These are phyloP conservation scores for Dallia pectoralis DNA, from an alignment of 2,797 vertebrate species.

Conservation along the genomic window DNA sequence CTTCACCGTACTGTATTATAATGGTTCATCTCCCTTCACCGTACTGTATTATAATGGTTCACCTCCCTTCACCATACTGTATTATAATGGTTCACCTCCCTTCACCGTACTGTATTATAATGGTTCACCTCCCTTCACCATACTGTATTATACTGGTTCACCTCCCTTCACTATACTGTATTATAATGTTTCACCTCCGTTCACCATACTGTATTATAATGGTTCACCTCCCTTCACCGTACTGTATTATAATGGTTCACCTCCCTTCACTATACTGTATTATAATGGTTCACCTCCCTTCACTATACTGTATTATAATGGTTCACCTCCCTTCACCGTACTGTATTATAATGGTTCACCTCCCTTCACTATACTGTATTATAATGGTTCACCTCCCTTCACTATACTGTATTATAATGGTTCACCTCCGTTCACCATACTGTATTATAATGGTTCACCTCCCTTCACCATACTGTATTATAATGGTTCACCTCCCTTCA, in stretches of 20 bases:
- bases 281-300: constrained; percentile 20
- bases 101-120: neutral
- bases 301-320: constrained; percentile 20
- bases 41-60: constrained; percentile 16
- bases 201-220: constrained; percentile 12
- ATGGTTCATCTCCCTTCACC: constrained; percentile 16
- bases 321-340: too few relatives aligned
- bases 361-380: constrained; percentile 19
- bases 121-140: neutral
- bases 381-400: too few relatives aligned
- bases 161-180: too few relatives aligned
- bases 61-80: constrained; percentile 23
- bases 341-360: constrained; percentile 21
- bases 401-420: constrained; percentile 17
- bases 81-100: neutral
- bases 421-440: constrained; percentile 15
- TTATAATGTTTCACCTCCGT: constrained; percentile 19
- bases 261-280: constrained; percentile 15
- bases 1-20: constrained; percentile 17
- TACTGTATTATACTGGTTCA: too few relatives aligned
- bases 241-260: constrained; percentile 20
- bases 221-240: constrained; percentile 15
- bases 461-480: constrained; percentile 21
- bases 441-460: constrained; percentile 22
- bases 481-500: too few relatives aligned